Evolutionary conservation across 2,113 vertebrate species (phyloP).

Genomic region (Pseudorectes ferrugineus): DNA sequence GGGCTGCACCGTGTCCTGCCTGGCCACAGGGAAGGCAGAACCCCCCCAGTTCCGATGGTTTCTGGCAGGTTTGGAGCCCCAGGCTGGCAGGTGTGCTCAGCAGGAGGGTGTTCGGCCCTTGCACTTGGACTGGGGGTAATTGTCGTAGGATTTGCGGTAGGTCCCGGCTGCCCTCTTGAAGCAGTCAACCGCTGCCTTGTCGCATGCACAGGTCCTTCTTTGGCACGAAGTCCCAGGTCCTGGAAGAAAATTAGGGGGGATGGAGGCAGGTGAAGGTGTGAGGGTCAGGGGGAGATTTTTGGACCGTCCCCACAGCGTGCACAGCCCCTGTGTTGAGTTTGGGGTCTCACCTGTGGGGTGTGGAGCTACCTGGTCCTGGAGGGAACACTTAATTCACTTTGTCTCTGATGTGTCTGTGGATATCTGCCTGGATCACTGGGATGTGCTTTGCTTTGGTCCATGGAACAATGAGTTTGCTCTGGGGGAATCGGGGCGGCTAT

Average conservation of each 20-base stretch:
- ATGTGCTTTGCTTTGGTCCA: background rate
- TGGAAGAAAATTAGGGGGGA: background rate
- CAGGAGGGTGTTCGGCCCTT: conserved; percentile 11
- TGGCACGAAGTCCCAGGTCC: accelerated
- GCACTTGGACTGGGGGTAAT: conserved; percentile 25
- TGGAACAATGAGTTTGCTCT: background rate
- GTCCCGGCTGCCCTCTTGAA: background rate
- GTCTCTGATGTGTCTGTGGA: background rate
- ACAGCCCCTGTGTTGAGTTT: accelerated
- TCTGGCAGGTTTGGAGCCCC: background rate
- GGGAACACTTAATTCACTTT: accelerated
- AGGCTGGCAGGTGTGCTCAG: background rate
- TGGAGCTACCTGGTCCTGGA: background rate
- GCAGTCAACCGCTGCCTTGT: conserved; percentile 1
- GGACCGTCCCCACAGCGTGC: accelerated
- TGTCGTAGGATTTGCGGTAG: background rate
- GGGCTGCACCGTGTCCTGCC: accelerated
- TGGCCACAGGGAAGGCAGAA: background rate
- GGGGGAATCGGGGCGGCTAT: accelerated
- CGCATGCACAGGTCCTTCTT: background rate
- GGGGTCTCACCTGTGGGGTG: background rate
- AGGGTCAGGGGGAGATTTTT: background rate
- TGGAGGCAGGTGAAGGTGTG: accelerated
- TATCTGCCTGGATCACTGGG: background rate
- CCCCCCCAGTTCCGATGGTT: accelerated